These are phyloP conservation scores for Cochlearius cochlearius DNA, from an alignment of 2,113 vertebrate species.

Conservation along the genomic window DNA sequence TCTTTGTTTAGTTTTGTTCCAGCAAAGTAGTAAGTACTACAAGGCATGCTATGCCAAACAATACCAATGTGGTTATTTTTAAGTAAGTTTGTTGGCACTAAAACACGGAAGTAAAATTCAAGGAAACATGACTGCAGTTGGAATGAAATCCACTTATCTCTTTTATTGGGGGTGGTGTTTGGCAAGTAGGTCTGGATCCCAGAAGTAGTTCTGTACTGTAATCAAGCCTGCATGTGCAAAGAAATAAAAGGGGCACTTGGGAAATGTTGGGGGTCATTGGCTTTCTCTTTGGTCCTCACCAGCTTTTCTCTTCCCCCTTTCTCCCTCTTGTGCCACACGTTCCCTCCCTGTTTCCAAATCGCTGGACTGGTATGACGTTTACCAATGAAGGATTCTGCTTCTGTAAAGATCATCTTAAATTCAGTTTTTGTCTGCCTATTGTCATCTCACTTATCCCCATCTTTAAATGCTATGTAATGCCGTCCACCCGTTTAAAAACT, in stretches of 20 bases:
- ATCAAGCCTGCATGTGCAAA: background rate
- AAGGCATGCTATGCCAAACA: background rate
- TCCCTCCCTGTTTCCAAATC: background rate
- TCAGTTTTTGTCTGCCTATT: background rate
- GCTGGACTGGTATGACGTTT: background rate
- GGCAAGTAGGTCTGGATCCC: background rate
- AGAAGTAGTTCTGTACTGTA: background rate
- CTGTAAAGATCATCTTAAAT: background rate
- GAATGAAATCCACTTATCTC: background rate
- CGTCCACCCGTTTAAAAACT: background rate
- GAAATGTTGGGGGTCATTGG: background rate
- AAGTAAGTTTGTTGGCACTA: background rate
- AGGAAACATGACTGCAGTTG: background rate
- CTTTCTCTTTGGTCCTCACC: background rate
- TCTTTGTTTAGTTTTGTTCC: background rate
- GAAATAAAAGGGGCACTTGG: background rate
- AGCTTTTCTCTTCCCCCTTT: background rate
- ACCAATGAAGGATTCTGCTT: background rate
- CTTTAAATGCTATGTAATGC: background rate
- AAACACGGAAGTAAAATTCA: background rate
- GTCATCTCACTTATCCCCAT: background rate
- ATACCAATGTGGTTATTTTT: background rate
- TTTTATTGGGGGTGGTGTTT: background rate
- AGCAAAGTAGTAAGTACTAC: background rate
- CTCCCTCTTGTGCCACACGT: background rate